Evolutionary conservation across 2,888 invertebrate genomes (phyloP).

Genomic region (Sesia apiformis): DNA sequence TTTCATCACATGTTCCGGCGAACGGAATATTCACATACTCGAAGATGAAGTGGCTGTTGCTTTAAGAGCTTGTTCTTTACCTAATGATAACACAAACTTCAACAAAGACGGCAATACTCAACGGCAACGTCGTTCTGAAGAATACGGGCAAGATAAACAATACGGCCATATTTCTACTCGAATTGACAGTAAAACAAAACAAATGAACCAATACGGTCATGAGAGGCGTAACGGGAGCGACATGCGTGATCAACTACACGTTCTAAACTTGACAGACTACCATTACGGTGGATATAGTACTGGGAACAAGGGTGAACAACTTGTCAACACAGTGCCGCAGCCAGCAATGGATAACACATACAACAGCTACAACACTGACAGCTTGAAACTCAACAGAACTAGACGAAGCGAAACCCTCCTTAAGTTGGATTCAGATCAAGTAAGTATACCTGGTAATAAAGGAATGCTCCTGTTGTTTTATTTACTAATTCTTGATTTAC

Average conservation of each 20-base stretch:
- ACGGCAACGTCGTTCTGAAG: slow-evolving; percentile 25
- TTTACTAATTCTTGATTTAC: not conserved
- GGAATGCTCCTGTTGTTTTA: not conserved
- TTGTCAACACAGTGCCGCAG: slow-evolving; percentile 24
- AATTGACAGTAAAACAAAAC: slow-evolving; percentile 33
- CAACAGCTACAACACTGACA: slow-evolving; percentile 8
- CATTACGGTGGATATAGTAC: slow-evolving; percentile 32
- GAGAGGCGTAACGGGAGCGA: slow-evolving; percentile 35
- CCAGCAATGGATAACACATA: slow-evolving; percentile 15
- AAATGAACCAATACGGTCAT: slow-evolving; percentile 36
- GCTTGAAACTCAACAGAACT: slow-evolving; percentile 21
- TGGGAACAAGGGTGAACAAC: slow-evolving; percentile 28
- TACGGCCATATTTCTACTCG: slow-evolving; percentile 16
- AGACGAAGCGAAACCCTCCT: slow-evolving; percentile 37
- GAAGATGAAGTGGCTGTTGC: slow-evolving; percentile 53
- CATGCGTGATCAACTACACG: slow-evolving; percentile 28
- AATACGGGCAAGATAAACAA: slow-evolving; percentile 10
- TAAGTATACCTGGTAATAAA: slow-evolving; percentile 13
- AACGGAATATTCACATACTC: slow-evolving; percentile 56
- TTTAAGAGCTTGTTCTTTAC: slow-evolving; percentile 34
- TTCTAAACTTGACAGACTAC: slow-evolving; percentile 40
- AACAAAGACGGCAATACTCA: slow-evolving; percentile 14
- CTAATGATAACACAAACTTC: slow-evolving; percentile 9
- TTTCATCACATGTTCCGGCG: slow-evolving; percentile 33
- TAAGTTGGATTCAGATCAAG: slow-evolving; percentile 43